These are phyloP conservation scores for Centropristis striata DNA, from an alignment of 2,113 vertebrate genomes.

Conservation along the genomic window DNA sequence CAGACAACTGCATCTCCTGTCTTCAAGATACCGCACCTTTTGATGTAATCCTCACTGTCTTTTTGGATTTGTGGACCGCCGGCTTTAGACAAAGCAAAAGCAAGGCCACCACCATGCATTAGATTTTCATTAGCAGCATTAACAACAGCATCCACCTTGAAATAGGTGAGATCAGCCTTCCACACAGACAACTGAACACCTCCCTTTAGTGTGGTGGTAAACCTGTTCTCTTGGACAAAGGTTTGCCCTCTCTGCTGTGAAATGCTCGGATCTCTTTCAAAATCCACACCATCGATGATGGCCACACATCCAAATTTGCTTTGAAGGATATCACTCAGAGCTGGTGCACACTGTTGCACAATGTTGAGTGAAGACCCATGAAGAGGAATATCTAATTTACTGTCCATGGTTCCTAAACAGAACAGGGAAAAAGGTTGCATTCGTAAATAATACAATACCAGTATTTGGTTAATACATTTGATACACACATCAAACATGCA, in stretches of 20 bases:
- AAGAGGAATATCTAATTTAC: slow-evolving; percentile 30
- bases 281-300: slow-evolving; percentile 49
- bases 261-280: rapidly evolving
- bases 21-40: rapidly evolving
- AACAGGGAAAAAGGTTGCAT: neutral
- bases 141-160: slow-evolving; percentile 86
- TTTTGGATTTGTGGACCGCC: slow-evolving; percentile 85
- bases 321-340: slow-evolving; percentile 75
- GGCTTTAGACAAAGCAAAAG: slow-evolving; percentile 81
- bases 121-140: slow-evolving; percentile 90
- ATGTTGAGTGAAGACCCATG: slow-evolving; percentile 47
- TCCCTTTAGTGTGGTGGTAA: slow-evolving; percentile 45
- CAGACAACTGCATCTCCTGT: slow-evolving; percentile 75
- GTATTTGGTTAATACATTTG: neutral
- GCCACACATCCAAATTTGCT: slow-evolving; percentile 85
- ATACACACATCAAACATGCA: neutral
- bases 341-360: slow-evolving; percentile 43
- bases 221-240: slow-evolving; percentile 55
- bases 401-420: slow-evolving; percentile 44
- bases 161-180: slow-evolving; percentile 89
- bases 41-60: slow-evolving; percentile 55
- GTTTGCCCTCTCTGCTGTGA: neutral
- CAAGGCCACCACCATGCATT: slow-evolving; percentile 85
- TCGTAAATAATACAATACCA: neutral
- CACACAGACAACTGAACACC: slow-evolving; percentile 86